Evolutionary conservation across 2,113 vertebrate species (phyloP).

Genomic region (Prunella himalayana): DNA sequence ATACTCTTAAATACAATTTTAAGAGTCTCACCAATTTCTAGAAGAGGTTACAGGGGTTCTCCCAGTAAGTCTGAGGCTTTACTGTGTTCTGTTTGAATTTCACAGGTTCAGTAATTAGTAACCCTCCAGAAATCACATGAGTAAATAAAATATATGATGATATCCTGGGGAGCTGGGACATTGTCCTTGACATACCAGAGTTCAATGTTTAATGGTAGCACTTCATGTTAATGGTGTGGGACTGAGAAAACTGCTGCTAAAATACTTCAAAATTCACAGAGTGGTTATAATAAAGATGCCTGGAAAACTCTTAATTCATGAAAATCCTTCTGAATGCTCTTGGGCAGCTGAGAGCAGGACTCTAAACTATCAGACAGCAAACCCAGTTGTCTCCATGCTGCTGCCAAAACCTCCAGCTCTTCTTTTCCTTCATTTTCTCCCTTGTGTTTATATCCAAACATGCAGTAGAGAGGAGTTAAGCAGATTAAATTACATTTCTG

Average conservation of each 20-base stretch:
- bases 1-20: not conserved
- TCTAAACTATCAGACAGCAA: not conserved
- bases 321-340: not conserved
- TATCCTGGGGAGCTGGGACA: not conserved
- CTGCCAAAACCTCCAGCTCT: slow-evolving; percentile 13
- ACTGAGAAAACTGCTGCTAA: not conserved
- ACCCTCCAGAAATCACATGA: not conserved
- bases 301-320: not conserved
- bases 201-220: not conserved
- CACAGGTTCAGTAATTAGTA: not conserved
- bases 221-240: not conserved
- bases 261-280: not conserved
- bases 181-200: not conserved
- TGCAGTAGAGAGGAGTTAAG: not conserved
- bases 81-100: not conserved
- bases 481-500: not conserved
- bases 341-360: not conserved
- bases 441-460: not conserved
- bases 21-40: not conserved
- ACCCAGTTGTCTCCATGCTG: not conserved
- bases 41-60: not conserved
- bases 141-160: not conserved
- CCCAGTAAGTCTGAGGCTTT: not conserved
- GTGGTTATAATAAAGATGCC: not conserved
- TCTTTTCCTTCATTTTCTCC: not conserved